These are phyloP conservation scores for Clunio marinus DNA, from an alignment of 2,888 invertebrate genomes.

Conservation along the genomic window DNA sequence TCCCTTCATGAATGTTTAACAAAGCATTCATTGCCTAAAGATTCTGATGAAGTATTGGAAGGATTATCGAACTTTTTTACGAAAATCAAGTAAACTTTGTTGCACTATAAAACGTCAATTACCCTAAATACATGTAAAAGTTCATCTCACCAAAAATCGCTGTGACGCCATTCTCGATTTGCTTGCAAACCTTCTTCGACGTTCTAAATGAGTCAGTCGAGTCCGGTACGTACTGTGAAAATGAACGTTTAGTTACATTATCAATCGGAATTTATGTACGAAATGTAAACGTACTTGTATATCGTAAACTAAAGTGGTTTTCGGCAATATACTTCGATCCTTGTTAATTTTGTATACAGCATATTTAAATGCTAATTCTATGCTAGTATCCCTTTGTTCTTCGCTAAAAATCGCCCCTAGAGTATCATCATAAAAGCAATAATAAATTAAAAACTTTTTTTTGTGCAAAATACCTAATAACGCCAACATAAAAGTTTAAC, in stretches of 20 bases:
- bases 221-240: conserved; percentile 34
- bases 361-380: conserved; percentile 89
- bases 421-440: too few relatives aligned
- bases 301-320: conserved; percentile 86
- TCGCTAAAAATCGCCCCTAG: conserved; percentile 93
- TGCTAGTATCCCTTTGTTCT: conserved; percentile 79
- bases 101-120: too few relatives aligned
- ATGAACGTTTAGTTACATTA: background rate
- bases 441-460: too few relatives aligned
- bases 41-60: too few relatives aligned
- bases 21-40: too few relatives aligned
- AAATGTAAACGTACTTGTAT: conserved; percentile 53
- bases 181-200: conserved; percentile 84
- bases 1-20: too few relatives aligned
- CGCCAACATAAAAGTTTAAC: too few relatives aligned
- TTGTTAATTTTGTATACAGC: conserved; percentile 92
- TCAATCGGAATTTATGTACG: conserved; percentile 79
- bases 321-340: conserved; percentile 74
- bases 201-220: conserved; percentile 77
- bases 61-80: too few relatives aligned
- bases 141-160: conserved; percentile 68
- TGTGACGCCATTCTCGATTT: conserved; percentile 69
- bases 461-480: too few relatives aligned
- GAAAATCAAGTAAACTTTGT: too few relatives aligned
- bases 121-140: too few relatives aligned